Base-by-base conservation (phyloP, 2,888 invertebrate species). In the Melieria picta region DNA sequence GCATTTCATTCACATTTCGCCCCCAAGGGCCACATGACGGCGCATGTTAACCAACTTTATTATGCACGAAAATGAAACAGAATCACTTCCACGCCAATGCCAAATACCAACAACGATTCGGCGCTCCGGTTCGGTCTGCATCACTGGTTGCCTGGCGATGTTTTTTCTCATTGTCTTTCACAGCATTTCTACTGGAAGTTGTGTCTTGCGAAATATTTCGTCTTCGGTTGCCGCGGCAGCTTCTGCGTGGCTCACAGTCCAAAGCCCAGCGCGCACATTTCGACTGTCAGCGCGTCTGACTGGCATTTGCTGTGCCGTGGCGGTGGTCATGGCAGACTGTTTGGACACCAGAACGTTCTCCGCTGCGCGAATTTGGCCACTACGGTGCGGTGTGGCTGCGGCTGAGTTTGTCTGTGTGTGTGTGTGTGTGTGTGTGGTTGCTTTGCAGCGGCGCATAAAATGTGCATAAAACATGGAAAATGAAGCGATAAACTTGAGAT, bases 401-500 rank as follows among this genome's bases (percentile, higher is more conserved):
- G 5, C 6, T 52, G 61, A 48, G 62, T 57, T 47, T 30, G 43
- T 43, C 43, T 13, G 9, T 57, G 0, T 7, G 62, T 60, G 55
- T 72, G 13, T 64, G 50, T 61, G 52, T 58, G 50, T 68, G 50
- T 61, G 60, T 63, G 64, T 57, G 72, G 61, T 9, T 46, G 30
- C 65, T 62, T 71, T 61, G 47, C 60, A 50, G 48, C 43, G 62
- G 69, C 60, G 72, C 69, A 69, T 74, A 62, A 63, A 73, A 71
- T 71, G 82, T 78, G 80, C 82, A 82, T 82, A 83, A 82, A 82
- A 83, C 82, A 82, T 82, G 82, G 80, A 82, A 82, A 82, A 82
- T 82, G 80, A 83, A 82, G 83, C 83, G 82, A 83, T 82, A 82
- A 82, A 82, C 80, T 81, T 81, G 77, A 81, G 82, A 81, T 81